Evolutionary conservation across 1,140 invertebrate species (phyloP), one percentile per base, ranked within the genome.

Genomic region (Carposina sasakii): DNA sequence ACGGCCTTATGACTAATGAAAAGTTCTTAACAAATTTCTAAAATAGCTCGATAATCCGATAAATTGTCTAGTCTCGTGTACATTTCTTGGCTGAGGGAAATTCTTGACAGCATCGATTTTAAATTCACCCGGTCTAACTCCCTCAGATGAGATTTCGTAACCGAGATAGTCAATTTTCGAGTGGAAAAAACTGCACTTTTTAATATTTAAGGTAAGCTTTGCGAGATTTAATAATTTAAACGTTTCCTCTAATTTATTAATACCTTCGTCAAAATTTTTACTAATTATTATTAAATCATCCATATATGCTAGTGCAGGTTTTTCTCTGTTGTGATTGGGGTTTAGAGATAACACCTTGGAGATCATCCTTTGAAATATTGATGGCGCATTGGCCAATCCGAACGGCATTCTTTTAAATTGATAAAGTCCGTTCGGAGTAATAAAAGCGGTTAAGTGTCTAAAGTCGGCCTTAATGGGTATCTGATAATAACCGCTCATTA

Each of bases 371-470:
- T 63, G 58, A 40, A 70, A 68, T 13, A 66, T 54, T 2, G 54
- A 21, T 2, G 61, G 58, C 0, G 60, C 60, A 49, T 63, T 71
- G 8, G 50, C 56, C 2, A 70, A 26, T 9, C 70, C 62, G 49
- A 73, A 73, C 9, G 65, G 65, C 8, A 63, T 64, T 52, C 2
- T 52, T 0, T 21, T 31, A 17, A 12, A 75, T 39, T 37, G 50
- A 15, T 47, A 86, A 13, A 65, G 60, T 4, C 71, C 74, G 33
- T 67, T 52, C 15, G 36, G 36, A 10, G 36, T 39, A 39, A 39
- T 20, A 22, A 39, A 39, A n/a, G 36, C 36, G 12, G 36, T 39
- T 10, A 39, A 22, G 22, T 39, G 36, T 13, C 36, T 17, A 39
- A 17, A 21, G 17, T 21, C 19, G 12, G 10, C 5, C 22, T 6